Conservation (phyloP, 1,140 invertebrate genomes). For the Rhynchophorus ferrugineus region DNA sequence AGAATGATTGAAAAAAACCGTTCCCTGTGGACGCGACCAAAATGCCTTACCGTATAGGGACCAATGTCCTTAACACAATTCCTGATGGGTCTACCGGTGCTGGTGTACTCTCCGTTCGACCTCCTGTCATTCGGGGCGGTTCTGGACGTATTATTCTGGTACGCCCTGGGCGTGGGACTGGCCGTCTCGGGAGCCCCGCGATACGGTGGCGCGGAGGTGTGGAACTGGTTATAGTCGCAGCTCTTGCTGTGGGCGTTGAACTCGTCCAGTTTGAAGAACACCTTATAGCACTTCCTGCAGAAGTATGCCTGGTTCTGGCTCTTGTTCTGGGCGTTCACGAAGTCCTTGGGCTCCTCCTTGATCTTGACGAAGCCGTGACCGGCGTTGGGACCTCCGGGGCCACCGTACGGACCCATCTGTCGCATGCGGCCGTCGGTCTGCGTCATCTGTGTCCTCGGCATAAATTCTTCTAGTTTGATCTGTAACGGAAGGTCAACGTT, state of each 20-base stretch:
- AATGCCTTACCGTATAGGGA: constrained; percentile 29
- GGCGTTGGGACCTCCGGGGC: not conserved
- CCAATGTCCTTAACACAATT: constrained; percentile 33
- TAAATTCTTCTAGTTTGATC: no score
- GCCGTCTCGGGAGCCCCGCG: constrained; percentile 9
- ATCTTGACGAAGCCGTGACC: constrained; percentile 17
- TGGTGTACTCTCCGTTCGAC: constrained; percentile 21
- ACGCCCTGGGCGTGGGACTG: not conserved
- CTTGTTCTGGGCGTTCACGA: constrained; percentile 19
- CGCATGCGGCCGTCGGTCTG: no score
- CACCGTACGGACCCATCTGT: no score
- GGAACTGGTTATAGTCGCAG: constrained; percentile 26
- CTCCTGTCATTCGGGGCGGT: constrained; percentile 3
- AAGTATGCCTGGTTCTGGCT: constrained; percentile 38
- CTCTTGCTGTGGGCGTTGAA: constrained; percentile 38
- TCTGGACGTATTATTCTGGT: constrained; percentile 5
- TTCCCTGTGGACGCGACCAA: no score
- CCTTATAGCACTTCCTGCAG: constrained; percentile 38
- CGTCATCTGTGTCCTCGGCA: no score
- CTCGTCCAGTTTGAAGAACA: constrained; percentile 39
- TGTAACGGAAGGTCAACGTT: no score
- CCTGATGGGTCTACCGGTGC: constrained; percentile 30
- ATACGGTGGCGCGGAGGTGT: constrained; percentile 1
- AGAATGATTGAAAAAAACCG: not conserved
- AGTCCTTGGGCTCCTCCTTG: constrained; percentile 30